Conservation (phyloP, 2,888 invertebrate species). For the Torymus auratus region DNA sequence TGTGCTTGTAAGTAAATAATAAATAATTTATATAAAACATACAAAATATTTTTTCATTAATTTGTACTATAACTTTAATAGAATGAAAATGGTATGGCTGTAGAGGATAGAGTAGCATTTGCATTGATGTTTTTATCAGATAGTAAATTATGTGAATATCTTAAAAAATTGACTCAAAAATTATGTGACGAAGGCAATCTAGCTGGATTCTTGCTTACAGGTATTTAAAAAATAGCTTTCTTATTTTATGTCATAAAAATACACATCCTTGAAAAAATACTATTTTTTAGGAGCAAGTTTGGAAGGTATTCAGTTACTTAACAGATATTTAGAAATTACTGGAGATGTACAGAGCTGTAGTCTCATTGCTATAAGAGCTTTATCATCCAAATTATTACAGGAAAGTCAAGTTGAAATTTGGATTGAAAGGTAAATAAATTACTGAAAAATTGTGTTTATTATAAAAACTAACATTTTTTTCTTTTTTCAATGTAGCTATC, state of each 20-base stretch:
- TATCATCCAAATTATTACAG: conserved; percentile 83
- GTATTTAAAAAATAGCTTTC: conserved; percentile 70
- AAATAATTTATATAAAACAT: conserved; percentile 40
- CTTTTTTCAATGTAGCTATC: conserved; percentile 81
- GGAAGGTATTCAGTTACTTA: conserved; percentile 88
- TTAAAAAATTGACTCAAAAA: conserved; percentile 83
- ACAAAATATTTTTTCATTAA: conserved; percentile 7
- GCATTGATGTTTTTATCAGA: conserved; percentile 92
- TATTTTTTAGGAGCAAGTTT: conserved; percentile 80
- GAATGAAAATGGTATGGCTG: conserved; percentile 90
- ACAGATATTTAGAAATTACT: conserved; percentile 90
- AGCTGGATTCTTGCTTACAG: conserved; percentile 90
- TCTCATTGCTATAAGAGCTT: conserved; percentile 87
- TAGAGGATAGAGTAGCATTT: conserved; percentile 94
- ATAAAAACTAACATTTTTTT: conserved; percentile 30
- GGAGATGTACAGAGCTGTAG: conserved; percentile 95
- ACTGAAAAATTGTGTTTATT: conserved; percentile 15
- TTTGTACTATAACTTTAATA: conserved; percentile 73
- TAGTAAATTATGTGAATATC: conserved; percentile 86
- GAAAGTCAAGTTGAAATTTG: conserved; percentile 82
- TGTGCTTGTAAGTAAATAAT: conserved; percentile 82
- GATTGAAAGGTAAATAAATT: conserved; percentile 80
- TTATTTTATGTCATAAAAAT: background rate
- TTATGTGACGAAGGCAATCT: conserved; percentile 88
- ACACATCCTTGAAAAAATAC: background rate